These are phyloP conservation scores for Trachelus troglodyta DNA, from an alignment of 2,888 invertebrate genomes.

Conservation along the genomic window DNA sequence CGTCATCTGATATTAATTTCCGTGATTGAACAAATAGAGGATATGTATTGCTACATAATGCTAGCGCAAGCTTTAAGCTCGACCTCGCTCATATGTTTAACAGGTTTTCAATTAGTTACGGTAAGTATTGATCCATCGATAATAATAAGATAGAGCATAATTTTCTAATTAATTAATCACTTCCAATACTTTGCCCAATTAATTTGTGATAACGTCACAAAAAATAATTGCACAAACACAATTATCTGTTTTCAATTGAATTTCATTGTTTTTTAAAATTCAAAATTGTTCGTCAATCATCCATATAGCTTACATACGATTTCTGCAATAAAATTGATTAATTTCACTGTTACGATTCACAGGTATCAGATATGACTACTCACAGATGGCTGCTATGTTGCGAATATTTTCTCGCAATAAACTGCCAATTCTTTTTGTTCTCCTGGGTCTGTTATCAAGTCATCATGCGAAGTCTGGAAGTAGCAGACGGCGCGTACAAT, in stretches of 20 bases:
- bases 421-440: background rate
- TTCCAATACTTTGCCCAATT: too few species aligned
- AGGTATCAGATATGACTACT: background rate
- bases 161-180: background rate
- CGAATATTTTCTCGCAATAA: background rate
- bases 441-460: background rate
- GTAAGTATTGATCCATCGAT: background rate
- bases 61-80: background rate
- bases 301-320: background rate
- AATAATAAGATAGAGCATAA: background rate
- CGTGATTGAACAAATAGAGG: background rate
- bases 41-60: background rate
- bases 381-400: background rate
- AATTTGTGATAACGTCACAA: too few species aligned
- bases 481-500: background rate
- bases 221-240: too few species aligned
- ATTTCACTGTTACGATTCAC: background rate
- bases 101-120: background rate
- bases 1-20: background rate
- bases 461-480: background rate
- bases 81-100: background rate
- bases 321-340: background rate
- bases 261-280: too few species aligned
- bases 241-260: too few species aligned
- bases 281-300: background rate